Conservation (phyloP, 2,888 invertebrate genomes). For the Eledona agricola region DNA sequence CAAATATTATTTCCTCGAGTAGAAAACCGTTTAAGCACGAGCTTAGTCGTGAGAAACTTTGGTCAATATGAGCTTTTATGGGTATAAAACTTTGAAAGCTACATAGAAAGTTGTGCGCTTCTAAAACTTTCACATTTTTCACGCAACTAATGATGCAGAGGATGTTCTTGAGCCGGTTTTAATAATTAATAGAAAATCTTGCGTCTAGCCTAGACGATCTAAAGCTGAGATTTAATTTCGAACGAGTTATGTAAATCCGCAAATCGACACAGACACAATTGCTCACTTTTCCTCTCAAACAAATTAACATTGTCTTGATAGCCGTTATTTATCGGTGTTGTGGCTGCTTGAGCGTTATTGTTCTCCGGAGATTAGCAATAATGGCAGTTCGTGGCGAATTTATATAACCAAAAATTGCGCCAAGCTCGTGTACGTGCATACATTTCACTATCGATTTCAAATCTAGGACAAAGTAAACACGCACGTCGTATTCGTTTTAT, state of each 20-base stretch:
- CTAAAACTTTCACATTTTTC: slow-evolving; percentile 26
- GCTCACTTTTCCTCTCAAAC: slow-evolving; percentile 14
- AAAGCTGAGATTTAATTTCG: too few relatives aligned
- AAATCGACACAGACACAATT: too few relatives aligned
- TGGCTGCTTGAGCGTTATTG: slow-evolving; percentile 17
- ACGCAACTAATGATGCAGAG: slow-evolving; percentile 17
- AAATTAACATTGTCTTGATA: slow-evolving; percentile 12
- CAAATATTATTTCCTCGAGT: slow-evolving; percentile 7
- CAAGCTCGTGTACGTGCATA: too few relatives aligned
- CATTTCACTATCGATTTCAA: too few relatives aligned
- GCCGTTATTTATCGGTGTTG: slow-evolving; percentile 17
- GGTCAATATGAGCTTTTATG: slow-evolving; percentile 29
- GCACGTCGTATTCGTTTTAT: too few relatives aligned
- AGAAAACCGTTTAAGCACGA: slow-evolving; percentile 19
- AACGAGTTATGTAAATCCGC: too few relatives aligned
- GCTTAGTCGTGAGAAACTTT: slow-evolving; percentile 17
- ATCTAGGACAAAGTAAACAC: too few relatives aligned
- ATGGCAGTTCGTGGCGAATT: slow-evolving; percentile 7
- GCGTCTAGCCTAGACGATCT: too few relatives aligned
- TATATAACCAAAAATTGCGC: slow-evolving; percentile 13
- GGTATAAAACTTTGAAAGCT: slow-evolving; percentile 26
- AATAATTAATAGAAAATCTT: too few relatives aligned
- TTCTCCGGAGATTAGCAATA: slow-evolving; percentile 15
- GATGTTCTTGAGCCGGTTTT: slow-evolving; percentile 5
- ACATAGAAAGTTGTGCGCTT: slow-evolving; percentile 10